Base-by-base conservation (phyloP, 1,140 invertebrate species). In the Ooceraea biroi region DNA sequence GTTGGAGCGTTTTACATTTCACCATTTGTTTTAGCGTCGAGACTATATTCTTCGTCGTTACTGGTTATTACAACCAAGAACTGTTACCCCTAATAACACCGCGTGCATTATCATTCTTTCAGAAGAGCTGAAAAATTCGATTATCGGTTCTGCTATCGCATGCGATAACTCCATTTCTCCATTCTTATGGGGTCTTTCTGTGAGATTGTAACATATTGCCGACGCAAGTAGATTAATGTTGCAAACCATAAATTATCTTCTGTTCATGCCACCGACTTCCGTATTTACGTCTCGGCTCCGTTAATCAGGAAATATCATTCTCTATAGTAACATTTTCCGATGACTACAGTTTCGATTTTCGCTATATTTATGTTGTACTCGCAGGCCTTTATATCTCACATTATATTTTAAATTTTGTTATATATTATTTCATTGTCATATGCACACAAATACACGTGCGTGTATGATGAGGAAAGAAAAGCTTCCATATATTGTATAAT, bases 81-180 rank as follows among this genome's bases (percentile, higher is more conserved):
- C 48, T 76, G 48, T 48, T 44, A 41, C 8, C 58, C 8, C 27
- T 30, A 25, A 5, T 30, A n/a, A n/a, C n/a, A 30, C 36, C 44
- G 14, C 71, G 19, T 57, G 8, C 58, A 36, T 63, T 63, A 30
- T 68, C 25, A 1, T 41, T 25, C 8, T 52, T 30, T 57, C 11
- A 22, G 46, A 17, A 17, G 14, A 12, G 10, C 50, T 1, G 17
- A 78, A 68, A 78, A 25, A 63, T 78, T 66, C 46, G 30, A 25
- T 41, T 27, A 36, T 50, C 2, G 2, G 41, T 30, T 65, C 55
- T 1, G 19, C 22, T 55, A 11, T 7, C 27, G 41, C 73, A 3
- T 69, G 12, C 17, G 60, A 77, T 65, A 68, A 78, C 11, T 68
- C 27, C 4, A 48, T 44, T 55, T n/a, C n/a, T n/a, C n/a, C n/a